Percentiles rank a stretch among this genome's conserved stretches.
Conservation (phyloP, 2,113 vertebrate species). For the Channa maculata region DNA sequence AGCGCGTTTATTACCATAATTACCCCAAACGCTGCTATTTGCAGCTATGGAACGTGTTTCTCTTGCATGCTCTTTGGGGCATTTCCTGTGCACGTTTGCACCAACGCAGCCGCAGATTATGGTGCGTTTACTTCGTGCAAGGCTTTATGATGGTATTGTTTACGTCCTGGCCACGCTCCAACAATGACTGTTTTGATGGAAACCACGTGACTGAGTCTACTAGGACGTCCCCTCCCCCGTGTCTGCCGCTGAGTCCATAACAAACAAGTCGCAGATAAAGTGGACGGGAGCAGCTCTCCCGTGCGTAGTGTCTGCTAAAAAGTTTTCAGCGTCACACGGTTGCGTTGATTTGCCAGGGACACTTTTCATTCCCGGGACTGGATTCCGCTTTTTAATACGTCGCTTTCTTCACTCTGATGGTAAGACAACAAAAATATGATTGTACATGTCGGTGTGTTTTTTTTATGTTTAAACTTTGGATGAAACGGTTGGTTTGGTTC, state of each 20-base stretch:
- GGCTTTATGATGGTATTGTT: background rate
- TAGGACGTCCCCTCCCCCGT: slow-evolving; percentile 43
- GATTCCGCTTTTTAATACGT: background rate
- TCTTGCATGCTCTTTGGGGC: background rate
- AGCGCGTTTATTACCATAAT: background rate
- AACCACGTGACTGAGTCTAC: slow-evolving; percentile 66
- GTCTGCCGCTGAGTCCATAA: slow-evolving; percentile 39
- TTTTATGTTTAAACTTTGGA: no score
- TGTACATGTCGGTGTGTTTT: accelerated
- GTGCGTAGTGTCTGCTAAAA: slow-evolving; percentile 23
- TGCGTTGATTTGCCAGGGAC: slow-evolving; percentile 23
- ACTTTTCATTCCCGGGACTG: background rate
- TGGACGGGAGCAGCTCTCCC: background rate
- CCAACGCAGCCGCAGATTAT: no score
- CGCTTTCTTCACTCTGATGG: slow-evolving; percentile 50
- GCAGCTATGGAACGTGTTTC: accelerated
- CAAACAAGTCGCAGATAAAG: slow-evolving; percentile 67
- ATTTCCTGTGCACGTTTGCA: background rate
- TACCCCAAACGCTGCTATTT: no score
- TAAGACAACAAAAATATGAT: slow-evolving; percentile 38
- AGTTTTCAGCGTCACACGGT: slow-evolving; percentile 26
- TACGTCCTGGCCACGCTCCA: slow-evolving; percentile 30
- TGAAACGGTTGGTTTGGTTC: no score
- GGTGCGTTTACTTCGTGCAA: background rate
- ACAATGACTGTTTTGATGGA: slow-evolving; percentile 58